Evolutionary conservation across 2,888 invertebrate genomes (phyloP), one percentile per base, ranked within the genome.

Genomic region (Phyllotreta cruciferae): DNA sequence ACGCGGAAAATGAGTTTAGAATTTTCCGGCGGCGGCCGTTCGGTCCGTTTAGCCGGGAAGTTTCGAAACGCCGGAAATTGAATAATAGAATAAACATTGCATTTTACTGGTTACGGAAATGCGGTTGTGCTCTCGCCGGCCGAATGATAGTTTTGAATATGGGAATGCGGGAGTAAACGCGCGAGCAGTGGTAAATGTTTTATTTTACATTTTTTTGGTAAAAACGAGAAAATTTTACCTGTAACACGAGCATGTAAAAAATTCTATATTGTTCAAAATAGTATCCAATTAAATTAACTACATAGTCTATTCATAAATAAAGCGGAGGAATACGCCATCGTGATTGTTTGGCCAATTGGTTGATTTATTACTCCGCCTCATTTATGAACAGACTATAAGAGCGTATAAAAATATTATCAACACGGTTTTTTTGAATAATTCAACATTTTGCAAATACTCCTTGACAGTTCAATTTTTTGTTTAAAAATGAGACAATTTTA

Each of bases 51-150:
- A 47, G 56, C 36, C 14, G 37, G 56, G 14, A 41, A 37, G 37
- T 37, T 56, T 56, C 11, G 13, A 7, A 45, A 56, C 14, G 36
- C 37, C 35, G 56, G 56, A 56, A 56, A 56, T 56, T 56, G 56
- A 56, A 56, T 56, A 56, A 56, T 56, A 37, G 24, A 56, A 56
- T 56, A 56, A 56, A 56, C 45, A 56, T 56, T 37, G 56, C 56
- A 45, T 45, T 56, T 56, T 56, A 14, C 41, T 11, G 36, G 45
- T 45, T 45, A 45, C 56, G 45, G 56, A 56, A 56, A 56, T 56
- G 56, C n/a, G 45, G 56, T 56, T 56, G n/a, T 42, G 10, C 56
- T 45, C 37, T 24, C 24, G 1, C 24, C 24, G 24, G 36, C 45
- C 41, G 6, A 56, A 37, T 41, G 37, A 44, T 44, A 55, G 55